Evolutionary conservation across 2,113 vertebrate species (phyloP).

Genomic region (Meriones unguiculatus): DNA sequence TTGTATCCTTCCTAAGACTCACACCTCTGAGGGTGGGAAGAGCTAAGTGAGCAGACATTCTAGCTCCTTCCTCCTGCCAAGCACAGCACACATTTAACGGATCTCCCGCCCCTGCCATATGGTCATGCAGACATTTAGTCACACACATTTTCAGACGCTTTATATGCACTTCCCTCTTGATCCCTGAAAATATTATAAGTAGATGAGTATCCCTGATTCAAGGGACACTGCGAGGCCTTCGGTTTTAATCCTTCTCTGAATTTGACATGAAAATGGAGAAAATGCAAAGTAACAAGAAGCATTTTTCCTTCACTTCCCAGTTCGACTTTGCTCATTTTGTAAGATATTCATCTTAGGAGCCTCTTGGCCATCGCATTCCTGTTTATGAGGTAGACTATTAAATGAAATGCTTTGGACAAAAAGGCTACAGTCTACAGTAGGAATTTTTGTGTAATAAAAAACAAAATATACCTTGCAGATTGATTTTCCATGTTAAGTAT

Average conservation of each 20-base stretch:
- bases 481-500: constrained; percentile 14
- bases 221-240: not conserved
- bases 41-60: constrained; percentile 74
- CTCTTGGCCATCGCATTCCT: not conserved
- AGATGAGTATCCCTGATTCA: not conserved
- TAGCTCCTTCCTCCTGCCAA: constrained; percentile 56
- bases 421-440: constrained; percentile 51
- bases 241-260: constrained; percentile 32
- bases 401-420: constrained; percentile 10
- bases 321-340: constrained; percentile 15
- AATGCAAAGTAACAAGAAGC: not conserved
- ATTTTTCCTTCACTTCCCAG: not conserved
- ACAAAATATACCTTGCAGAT: constrained; percentile 1
- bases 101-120: constrained; percentile 55
- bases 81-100: constrained; percentile 45
- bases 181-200: constrained; percentile 38
- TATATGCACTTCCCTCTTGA: constrained; percentile 20
- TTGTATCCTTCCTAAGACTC: constrained; percentile 21
- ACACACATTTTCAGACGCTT: constrained; percentile 52
- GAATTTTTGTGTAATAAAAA: constrained; percentile 32
- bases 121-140: constrained; percentile 60
- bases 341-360: not conserved
- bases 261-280: constrained; percentile 35
- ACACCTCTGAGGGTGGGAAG: constrained; percentile 53
- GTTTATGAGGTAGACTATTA: constrained; percentile 11